phyloP scores from a whole-genome alignment of 2,113 vertebrate species.

The Cavia porcellus region DNA sequence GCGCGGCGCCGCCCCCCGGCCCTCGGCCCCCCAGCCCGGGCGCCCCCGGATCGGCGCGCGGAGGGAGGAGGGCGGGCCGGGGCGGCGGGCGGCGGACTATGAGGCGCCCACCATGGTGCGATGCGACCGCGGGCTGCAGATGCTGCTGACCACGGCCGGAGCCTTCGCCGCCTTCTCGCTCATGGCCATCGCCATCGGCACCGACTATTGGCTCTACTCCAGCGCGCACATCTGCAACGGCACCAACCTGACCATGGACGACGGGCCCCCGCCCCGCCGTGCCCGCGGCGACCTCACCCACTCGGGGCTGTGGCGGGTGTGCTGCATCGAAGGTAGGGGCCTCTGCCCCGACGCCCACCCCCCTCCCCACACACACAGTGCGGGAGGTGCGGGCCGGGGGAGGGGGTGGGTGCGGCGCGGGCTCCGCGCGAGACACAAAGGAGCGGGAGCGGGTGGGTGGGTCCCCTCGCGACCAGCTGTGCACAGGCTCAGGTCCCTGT shows the following conservation, averaged over 20 bases:
- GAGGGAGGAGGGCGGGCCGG: slow-evolving; percentile 77
- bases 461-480: slow-evolving; percentile 58
- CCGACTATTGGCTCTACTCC: slow-evolving; percentile 98
- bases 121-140: slow-evolving; percentile 97
- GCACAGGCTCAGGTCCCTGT: background rate
- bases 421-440: slow-evolving; percentile 79
- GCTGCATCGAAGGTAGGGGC: slow-evolving; percentile 95
- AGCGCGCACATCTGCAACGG: slow-evolving; percentile 96
- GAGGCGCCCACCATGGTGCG: slow-evolving; percentile 97
- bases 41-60: slow-evolving; percentile 54
- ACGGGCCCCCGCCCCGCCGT: slow-evolving; percentile 81
- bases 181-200: slow-evolving; percentile 98
- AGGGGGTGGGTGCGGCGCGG: slow-evolving; percentile 64
- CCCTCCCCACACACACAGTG: background rate
- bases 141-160: slow-evolving; percentile 94
- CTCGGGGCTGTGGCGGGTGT: slow-evolving; percentile 97
- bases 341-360: background rate
- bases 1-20: slow-evolving; percentile 79
- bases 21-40: slow-evolving; percentile 6
- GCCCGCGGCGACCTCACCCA: slow-evolving; percentile 90
- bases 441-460: slow-evolving; percentile 57
- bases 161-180: slow-evolving; percentile 97
- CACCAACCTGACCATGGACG: slow-evolving; percentile 93
- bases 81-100: slow-evolving; percentile 89
- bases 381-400: slow-evolving; percentile 51